phyloP scores from a whole-genome alignment of 2,797 vertebrate genomes.

The Acrossocheilus fasciatus region DNA sequence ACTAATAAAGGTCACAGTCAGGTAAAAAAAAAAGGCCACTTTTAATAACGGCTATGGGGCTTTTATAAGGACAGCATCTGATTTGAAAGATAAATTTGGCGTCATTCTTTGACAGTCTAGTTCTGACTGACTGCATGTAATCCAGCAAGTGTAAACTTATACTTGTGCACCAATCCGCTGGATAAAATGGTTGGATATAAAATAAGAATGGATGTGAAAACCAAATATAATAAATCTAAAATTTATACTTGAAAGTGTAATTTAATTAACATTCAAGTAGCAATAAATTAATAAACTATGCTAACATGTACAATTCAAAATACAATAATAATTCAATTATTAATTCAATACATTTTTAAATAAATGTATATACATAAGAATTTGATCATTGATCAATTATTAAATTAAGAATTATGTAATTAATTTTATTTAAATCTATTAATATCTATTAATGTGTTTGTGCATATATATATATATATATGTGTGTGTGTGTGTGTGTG shows the following conservation, averaged over 20 bases:
- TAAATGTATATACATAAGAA: too few species aligned
- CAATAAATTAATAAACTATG: too few species aligned
- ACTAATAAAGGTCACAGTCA: conserved; percentile 57
- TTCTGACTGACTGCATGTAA: conserved; percentile 69
- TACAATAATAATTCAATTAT: too few species aligned
- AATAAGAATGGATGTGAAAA: neutral
- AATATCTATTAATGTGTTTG: too few species aligned
- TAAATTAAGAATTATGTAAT: too few species aligned
- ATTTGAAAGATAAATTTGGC: conserved; percentile 64
- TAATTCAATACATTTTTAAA: too few species aligned
- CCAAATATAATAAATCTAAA: neutral
- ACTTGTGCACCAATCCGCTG: neutral
- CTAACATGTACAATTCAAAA: too few species aligned
- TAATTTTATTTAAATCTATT: too few species aligned
- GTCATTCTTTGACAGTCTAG: conserved; percentile 57
- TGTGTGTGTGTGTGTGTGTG: too few species aligned
- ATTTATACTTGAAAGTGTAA: neutral
- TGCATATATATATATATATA: too few species aligned
- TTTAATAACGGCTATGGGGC: neutral
- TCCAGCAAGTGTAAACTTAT: conserved; percentile 62
- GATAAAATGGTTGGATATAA: neutral
- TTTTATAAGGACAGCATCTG: conserved; percentile 26
- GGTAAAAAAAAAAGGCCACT: conserved; percentile 31
- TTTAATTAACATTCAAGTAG: neutral
- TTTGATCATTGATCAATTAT: too few species aligned